These are phyloP conservation scores for Pithys albifrons DNA, from an alignment of 2,113 vertebrate species.

Conservation along the genomic window DNA sequence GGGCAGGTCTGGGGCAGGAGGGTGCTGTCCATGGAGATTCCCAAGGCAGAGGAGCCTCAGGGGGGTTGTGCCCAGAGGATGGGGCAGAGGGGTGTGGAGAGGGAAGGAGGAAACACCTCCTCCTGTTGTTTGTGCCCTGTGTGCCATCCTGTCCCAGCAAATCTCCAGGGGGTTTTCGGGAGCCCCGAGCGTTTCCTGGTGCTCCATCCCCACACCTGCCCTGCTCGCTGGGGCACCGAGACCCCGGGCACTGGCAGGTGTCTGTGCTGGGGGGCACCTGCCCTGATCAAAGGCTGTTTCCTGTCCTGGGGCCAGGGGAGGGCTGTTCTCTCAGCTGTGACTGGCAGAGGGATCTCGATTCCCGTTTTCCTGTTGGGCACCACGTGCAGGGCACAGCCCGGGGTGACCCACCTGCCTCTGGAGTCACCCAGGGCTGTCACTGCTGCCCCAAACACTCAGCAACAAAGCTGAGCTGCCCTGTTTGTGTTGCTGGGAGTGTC, in stretches of 20 bases:
- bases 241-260: background rate
- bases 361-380: background rate
- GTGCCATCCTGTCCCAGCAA: background rate
- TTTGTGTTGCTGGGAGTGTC: constrained; percentile 19
- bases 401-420: background rate
- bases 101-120: background rate
- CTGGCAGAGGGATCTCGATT: background rate
- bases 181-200: accelerated
- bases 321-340: background rate
- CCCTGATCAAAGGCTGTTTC: background rate
- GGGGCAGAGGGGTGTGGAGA: background rate
- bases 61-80: background rate
- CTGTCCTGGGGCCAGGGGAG: background rate
- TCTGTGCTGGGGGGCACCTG: background rate
- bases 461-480: background rate
- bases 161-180: accelerated
- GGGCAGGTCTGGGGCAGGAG: too few relatives aligned
- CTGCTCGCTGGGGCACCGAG: accelerated
- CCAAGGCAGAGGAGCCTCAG: too few relatives aligned
- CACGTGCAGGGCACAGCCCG: background rate
- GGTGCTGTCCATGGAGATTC: too few relatives aligned
- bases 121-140: background rate
- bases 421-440: background rate
- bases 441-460: background rate
- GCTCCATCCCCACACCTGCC: background rate